These are phyloP conservation scores for Anastatus disparis DNA, from an alignment of 1,140 invertebrate species.

Conservation along the genomic window DNA sequence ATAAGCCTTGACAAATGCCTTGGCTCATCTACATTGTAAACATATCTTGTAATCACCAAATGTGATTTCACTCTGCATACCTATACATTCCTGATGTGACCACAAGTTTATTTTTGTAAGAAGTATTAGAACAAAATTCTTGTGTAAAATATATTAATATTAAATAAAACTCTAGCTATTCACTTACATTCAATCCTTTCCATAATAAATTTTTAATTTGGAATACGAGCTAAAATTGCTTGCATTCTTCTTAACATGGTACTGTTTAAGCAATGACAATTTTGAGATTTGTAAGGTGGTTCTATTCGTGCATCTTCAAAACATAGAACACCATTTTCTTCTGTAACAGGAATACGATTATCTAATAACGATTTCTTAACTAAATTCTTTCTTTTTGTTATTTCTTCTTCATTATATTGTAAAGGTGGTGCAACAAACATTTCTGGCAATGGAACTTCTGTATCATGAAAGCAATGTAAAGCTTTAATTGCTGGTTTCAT, in stretches of 20 bases:
- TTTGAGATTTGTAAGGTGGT: slow-evolving; percentile 57
- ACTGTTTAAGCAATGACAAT: slow-evolving; percentile 56
- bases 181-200: slow-evolving; percentile 19
- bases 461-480: slow-evolving; percentile 51
- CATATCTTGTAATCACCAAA: slow-evolving; percentile 18
- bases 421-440: slow-evolving; percentile 47
- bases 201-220: background rate
- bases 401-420: slow-evolving; percentile 40
- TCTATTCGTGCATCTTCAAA: slow-evolving; percentile 57
- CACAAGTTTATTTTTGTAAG: slow-evolving; percentile 52
- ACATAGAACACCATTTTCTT: slow-evolving; percentile 51
- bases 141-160: slow-evolving; percentile 49
- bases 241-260: slow-evolving; percentile 60
- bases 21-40: slow-evolving; percentile 17
- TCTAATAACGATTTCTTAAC: slow-evolving; percentile 53
- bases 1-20: slow-evolving; percentile 17
- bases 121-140: slow-evolving; percentile 43
- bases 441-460: slow-evolving; percentile 48
- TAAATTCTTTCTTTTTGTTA: slow-evolving; percentile 49
- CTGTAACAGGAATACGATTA: slow-evolving; percentile 56
- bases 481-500: slow-evolving; percentile 47
- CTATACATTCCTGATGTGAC: slow-evolving; percentile 46
- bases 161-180: slow-evolving; percentile 26
- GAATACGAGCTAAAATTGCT: slow-evolving; percentile 40
- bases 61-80: slow-evolving; percentile 19